These are phyloP conservation scores for Conchocele bisecta DNA, from an alignment of 2,888 invertebrate species.

Conservation along the genomic window DNA sequence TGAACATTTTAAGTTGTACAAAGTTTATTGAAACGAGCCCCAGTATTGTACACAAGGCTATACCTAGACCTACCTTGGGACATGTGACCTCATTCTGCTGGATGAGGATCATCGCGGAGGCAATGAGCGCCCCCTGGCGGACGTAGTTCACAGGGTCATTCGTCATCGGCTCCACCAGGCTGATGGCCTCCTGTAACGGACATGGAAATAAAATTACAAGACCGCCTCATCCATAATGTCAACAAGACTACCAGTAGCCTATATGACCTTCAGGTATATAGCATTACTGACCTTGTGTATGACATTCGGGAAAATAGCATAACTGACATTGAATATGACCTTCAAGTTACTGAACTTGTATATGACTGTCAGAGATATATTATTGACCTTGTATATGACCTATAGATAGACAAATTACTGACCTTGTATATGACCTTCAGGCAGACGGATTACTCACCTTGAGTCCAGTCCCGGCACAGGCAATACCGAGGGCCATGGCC, in stretches of 20 bases:
- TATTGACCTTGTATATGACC: too few relatives aligned
- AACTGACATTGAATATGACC: too few relatives aligned
- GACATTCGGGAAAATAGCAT: too few relatives aligned
- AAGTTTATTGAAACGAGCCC: too few relatives aligned
- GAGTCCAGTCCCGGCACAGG: slow-evolving; percentile 98
- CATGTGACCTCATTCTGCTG: slow-evolving; percentile 98
- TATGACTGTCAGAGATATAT: too few relatives aligned
- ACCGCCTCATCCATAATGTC: background rate
- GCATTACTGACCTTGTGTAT: background rate
- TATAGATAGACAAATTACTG: too few relatives aligned
- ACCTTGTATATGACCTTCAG: background rate
- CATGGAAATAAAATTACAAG: background rate
- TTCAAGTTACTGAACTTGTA: too few relatives aligned
- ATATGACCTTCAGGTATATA: background rate
- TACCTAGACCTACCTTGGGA: slow-evolving; percentile 90
- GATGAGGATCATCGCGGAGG: slow-evolving; percentile 98
- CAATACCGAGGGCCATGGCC: slow-evolving; percentile 99
- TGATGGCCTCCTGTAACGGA: slow-evolving; percentile 91
- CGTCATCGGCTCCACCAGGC: slow-evolving; percentile 97
- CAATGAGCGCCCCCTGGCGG: slow-evolving; percentile 92
- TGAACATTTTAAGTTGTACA: too few relatives aligned
- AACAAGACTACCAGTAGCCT: slow-evolving; percentile 1
- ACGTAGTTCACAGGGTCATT: slow-evolving; percentile 99
- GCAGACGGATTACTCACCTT: slow-evolving; percentile 82
- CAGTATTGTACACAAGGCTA: too few relatives aligned